phyloP scores from a whole-genome alignment of 2,113 vertebrate genomes.

The Petrocephalus microphthalmus region DNA sequence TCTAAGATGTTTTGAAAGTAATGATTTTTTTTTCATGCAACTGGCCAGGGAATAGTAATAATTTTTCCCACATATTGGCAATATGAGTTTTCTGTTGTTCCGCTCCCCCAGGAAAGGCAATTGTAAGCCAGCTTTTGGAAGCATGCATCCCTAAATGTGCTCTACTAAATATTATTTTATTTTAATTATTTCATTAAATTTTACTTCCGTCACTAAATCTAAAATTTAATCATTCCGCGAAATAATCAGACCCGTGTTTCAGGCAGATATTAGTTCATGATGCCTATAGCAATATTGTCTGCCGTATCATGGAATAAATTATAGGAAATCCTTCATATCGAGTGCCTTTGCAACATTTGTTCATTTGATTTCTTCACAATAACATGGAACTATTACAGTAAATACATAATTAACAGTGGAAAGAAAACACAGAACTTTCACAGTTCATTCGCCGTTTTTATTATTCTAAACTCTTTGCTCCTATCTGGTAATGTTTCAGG shows the following conservation, averaged over 20 bases:
- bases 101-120: neutral
- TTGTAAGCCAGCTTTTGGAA: neutral
- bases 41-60: neutral
- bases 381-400: neutral
- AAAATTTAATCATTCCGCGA: neutral
- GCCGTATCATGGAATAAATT: neutral
- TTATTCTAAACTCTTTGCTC: neutral
- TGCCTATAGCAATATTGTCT: neutral
- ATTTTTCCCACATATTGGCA: neutral
- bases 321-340: slow-evolving; percentile 11
- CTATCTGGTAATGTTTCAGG: slow-evolving; percentile 6
- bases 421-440: neutral
- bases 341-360: neutral
- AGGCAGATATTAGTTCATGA: neutral
- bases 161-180: neutral
- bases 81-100: slow-evolving; percentile 1
- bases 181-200: neutral
- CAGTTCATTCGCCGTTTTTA: neutral
- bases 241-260: neutral
- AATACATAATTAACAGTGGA: neutral
- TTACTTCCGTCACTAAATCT: slow-evolving; percentile 1
- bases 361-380: slow-evolving; percentile 9
- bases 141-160: neutral
- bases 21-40: neutral
- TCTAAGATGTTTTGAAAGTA: slow-evolving; percentile 7